These are phyloP conservation scores for Drosophila nikananu DNA, from an alignment of 1,140 invertebrate genomes.

Conservation along the genomic window DNA sequence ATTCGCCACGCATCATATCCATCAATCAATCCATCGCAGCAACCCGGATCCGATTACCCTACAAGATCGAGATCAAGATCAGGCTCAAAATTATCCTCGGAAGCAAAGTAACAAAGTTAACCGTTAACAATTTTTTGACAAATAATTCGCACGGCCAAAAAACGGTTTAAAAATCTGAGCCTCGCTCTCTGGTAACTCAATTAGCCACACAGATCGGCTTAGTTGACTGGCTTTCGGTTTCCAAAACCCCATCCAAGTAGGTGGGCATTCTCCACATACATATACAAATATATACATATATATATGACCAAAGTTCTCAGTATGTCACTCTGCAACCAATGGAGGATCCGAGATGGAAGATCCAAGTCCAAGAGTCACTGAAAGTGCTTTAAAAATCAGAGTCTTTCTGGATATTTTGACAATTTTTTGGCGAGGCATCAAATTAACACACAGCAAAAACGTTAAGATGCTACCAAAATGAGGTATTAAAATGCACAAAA, in stretches of 20 bases:
- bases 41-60: constrained; percentile 61
- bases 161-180: constrained; percentile 36
- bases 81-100: constrained; percentile 13
- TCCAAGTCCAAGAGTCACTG: constrained; percentile 43
- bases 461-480: constrained; percentile 72
- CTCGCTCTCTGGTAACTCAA: constrained; percentile 69
- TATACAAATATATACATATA: not conserved
- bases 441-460: constrained; percentile 74
- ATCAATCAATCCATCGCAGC: constrained; percentile 59
- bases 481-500: constrained; percentile 23
- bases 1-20: constrained; percentile 68
- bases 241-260: constrained; percentile 61
- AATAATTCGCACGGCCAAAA: constrained; percentile 76
- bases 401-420: constrained; percentile 68
- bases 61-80: constrained; percentile 5
- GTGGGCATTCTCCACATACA: constrained; percentile 51
- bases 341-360: constrained; percentile 5
- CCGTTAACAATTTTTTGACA: constrained; percentile 78
- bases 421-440: constrained; percentile 74
- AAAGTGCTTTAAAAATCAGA: constrained; percentile 81
- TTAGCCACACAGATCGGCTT: constrained; percentile 65
- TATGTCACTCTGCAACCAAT: constrained; percentile 75
- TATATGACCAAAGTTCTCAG: constrained; percentile 31
- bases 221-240: constrained; percentile 70
- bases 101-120: constrained; percentile 65